Percentiles rank a stretch among this genome's conserved stretches.
Evolutionary conservation across 2,888 invertebrate genomes (phyloP).

Genomic region (Hoplodrina ambigua): DNA sequence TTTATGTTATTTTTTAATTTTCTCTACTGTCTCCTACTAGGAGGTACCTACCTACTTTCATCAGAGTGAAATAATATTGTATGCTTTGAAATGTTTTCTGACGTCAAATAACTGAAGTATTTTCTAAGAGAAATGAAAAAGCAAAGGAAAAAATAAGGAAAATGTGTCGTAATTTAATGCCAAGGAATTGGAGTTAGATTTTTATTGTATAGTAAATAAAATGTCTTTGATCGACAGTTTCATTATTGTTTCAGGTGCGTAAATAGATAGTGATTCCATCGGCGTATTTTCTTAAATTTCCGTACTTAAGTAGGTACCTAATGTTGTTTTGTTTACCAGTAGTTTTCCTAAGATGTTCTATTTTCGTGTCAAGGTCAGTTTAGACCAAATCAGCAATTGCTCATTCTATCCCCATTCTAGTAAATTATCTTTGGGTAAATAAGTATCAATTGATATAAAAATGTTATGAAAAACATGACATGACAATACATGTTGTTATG

Average conservation of each 20-base stretch:
- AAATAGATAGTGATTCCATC: constrained; percentile 2
- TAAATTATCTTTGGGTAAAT: not conserved
- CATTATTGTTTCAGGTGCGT: not conserved
- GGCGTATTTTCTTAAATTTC: not conserved
- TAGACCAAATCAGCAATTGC: too few relatives aligned
- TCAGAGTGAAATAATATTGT: not conserved
- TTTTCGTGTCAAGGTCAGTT: not conserved
- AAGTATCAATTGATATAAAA: too few relatives aligned
- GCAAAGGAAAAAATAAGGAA: not conserved
- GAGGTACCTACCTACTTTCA: not conserved
- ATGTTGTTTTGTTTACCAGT: not conserved
- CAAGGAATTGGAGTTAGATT: not conserved
- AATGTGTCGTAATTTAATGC: constrained; percentile 1
- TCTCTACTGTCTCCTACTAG: not conserved
- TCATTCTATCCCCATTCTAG: too few relatives aligned
- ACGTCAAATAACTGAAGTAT: not conserved
- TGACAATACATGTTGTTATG: too few relatives aligned
- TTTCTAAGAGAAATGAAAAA: not conserved
- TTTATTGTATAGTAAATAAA: constrained; percentile 15
- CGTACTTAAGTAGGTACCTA: not conserved
- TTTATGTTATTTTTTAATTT: constrained; percentile 26
- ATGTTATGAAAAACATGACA: too few relatives aligned
- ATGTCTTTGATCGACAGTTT: constrained; percentile 5
- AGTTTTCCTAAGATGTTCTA: constrained; percentile 9
- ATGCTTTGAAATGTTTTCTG: not conserved